Evolutionary conservation across 2,797 vertebrate genomes (phyloP), one percentile per base, ranked within the genome.

Genomic region (Acropternis orthonyx): DNA sequence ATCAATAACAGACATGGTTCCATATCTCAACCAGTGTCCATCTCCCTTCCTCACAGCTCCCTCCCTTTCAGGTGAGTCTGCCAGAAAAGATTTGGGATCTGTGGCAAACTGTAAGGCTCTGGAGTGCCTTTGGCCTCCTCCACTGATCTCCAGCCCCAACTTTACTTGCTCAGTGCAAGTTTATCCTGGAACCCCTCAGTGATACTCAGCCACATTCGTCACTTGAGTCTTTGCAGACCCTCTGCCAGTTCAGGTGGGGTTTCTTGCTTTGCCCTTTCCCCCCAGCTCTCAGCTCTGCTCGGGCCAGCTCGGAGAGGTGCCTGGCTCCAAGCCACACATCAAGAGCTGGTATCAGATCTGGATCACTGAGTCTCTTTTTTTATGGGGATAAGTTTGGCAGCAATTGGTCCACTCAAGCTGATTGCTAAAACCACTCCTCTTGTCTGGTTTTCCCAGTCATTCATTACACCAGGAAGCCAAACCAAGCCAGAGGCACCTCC

Each of bases 271-370:
- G 44, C 83, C 63, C 59, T 93, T 90, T 87, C 27, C n/a, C 59
- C 76, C 24, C 83, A 87, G 80, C 83, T 69, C 54, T 83, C 23
- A 89, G 87, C 43, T 72, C 43, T 78, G 73, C 76, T 93, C 0
- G 0, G 93, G 85, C 93, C 95, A 97, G 80, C 85, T 91, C 9
- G 0, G 76, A 82, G 88, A n/a, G 83, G 26, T 76, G 90, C 52
- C 88, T 97, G 96, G 95, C 93, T 91, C 67, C 36, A 3, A 69
- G 90, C 93, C 95, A 95, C 74, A 74, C 86, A 90, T 93, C 94
- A 79, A 95, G 88, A 88, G 77, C 88, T 97, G 94, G 88, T 97
- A 97, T 97, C 95, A 96, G 95, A 97, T 97, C 93, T 97, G 96
- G 96, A 97, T 71, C 85, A 63, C 55, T 0, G 63, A 88, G 74